phyloP scores from a whole-genome alignment of 2,888 invertebrate genomes.

The Chrysotoxum bicinctum region DNA sequence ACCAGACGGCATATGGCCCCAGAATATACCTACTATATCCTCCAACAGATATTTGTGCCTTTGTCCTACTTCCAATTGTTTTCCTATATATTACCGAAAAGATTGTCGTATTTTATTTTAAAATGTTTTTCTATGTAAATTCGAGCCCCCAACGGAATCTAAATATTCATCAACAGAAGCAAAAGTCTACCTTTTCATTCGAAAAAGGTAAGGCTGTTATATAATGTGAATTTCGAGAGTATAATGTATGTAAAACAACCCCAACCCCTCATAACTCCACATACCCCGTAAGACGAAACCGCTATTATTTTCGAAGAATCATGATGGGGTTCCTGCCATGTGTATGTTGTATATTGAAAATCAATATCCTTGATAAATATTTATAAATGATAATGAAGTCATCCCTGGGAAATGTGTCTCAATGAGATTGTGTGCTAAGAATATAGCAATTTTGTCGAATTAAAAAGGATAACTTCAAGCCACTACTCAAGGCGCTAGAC shows the following conservation, averaged over 20 bases:
- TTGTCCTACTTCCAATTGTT: constrained; percentile 59
- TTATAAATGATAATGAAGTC: constrained; percentile 73
- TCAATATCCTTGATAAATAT: constrained; percentile 73
- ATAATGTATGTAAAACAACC: constrained; percentile 16
- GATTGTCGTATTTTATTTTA: constrained; percentile 71
- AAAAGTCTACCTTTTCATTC: constrained; percentile 44
- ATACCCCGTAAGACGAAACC: background rate
- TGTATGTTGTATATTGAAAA: constrained; percentile 58
- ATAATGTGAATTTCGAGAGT: background rate
- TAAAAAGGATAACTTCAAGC: constrained; percentile 53
- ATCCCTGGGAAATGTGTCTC: constrained; percentile 64
- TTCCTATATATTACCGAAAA: constrained; percentile 49
- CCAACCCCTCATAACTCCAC: background rate
- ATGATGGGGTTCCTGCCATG: constrained; percentile 18
- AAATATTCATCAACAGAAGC: constrained; percentile 24
- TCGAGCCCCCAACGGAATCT: constrained; percentile 32
- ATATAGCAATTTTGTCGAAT: constrained; percentile 69
- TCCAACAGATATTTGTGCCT: constrained; percentile 27
- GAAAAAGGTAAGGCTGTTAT: constrained; percentile 8
- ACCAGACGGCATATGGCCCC: constrained; percentile 61
- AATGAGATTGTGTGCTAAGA: constrained; percentile 66
- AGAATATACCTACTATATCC: constrained; percentile 31
- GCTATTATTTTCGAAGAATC: constrained; percentile 29
- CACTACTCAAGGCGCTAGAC: constrained; percentile 45
- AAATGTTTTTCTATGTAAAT: constrained; percentile 70